Evolutionary conservation across 2,888 invertebrate species (phyloP), one percentile per base, ranked within the genome.

Genomic region (Ceriagrion tenellum): DNA sequence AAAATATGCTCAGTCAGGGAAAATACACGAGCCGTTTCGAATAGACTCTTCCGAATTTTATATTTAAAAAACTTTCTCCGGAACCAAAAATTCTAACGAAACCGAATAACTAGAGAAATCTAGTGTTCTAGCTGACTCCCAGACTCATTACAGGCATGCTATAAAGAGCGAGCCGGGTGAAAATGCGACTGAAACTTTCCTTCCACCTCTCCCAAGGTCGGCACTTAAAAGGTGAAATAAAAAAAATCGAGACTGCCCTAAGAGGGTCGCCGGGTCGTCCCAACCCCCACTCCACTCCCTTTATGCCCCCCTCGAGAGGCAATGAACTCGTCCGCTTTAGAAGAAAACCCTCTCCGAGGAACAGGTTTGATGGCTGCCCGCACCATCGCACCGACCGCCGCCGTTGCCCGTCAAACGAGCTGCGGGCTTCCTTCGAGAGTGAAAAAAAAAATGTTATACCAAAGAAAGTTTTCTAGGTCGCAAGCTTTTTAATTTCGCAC

Each of bases 221-320:
- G 69, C 26, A 69, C 23, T 23, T 69, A 69, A 69, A 59, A 35
- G 81, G 81, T 35, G 81, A 35, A 81, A 81, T 59, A 59, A 81
- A 81, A 35, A 81, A 81, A 35, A n/a, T n/a, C 81, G 81, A 35
- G 81, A 3, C 81, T 30, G 30, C 81, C 81, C 35, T 35, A 81
- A 35, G 81, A 81, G 81, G 81, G 81, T 81, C 81, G 81, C 81
- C 81, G 81, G 81, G 81, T 35, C 81, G 81, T 81, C 30, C 81
- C 81, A 69, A 26, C 69, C 69, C 69, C 69, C 69, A 18, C 69
- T 26, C 69, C 69, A 2, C 20, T 59, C 59, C 59, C 59, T 59
- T 59, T 8, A 56, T 30, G 2, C 74, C 81, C 35, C 18, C 81
- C 16, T 35, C 13, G 16, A n/a, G 81, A 59, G 81, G 16, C 81